Evolutionary conservation across 2,888 invertebrate species (phyloP).

Genomic region (Acanthosepion esculentum): DNA sequence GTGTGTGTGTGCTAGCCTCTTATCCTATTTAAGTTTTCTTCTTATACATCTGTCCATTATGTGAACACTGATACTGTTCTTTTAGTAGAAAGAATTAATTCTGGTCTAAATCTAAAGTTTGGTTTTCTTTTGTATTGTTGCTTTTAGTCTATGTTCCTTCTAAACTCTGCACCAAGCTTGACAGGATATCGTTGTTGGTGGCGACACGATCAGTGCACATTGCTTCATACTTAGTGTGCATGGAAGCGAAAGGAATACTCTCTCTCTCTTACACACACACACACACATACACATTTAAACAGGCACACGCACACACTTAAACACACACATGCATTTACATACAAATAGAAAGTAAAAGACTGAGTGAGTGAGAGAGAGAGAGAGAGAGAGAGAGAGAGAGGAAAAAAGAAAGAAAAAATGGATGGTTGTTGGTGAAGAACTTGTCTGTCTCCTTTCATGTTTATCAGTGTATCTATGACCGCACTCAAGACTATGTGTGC

Average conservation of each 20-base stretch:
- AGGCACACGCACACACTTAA: not conserved
- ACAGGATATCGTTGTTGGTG: not conserved
- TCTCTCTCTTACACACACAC: not conserved
- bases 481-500: not conserved
- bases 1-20: accelerated
- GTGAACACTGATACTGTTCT: not conserved
- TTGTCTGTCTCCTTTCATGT: not conserved
- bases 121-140: not conserved
- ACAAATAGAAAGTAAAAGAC: too few relatives aligned
- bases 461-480: not conserved
- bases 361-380: too few relatives aligned
- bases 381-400: not conserved
- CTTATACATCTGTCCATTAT: not conserved
- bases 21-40: not conserved
- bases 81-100: not conserved
- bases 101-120: not conserved
- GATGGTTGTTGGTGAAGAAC: not conserved
- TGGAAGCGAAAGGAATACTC: not conserved
- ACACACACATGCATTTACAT: too few relatives aligned
- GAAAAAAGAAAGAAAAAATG: not conserved
- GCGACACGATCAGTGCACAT: not conserved
- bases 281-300: not conserved
- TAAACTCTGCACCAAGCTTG: not conserved
- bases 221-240: too few relatives aligned
- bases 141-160: too few relatives aligned